Base-by-base conservation (phyloP, 2,113 vertebrate species). In the Psilopogon haemacephalus region DNA sequence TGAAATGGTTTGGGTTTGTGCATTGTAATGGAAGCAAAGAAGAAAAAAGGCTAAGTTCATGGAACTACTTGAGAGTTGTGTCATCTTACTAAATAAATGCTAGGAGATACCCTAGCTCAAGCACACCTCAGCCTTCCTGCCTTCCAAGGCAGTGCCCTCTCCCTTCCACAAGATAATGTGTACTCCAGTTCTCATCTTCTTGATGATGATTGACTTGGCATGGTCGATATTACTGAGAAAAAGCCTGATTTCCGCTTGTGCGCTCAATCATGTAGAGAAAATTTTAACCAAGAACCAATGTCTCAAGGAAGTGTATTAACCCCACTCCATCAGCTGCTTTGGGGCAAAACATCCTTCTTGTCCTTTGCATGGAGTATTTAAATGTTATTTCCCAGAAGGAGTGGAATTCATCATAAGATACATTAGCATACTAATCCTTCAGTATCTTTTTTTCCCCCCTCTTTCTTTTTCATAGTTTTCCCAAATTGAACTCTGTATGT, bases 21-120 rank as follows among this genome's bases (percentile, higher is more conserved):
- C 72, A 71, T 77, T 84, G 32, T 58, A 72, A 40, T 50, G 40
- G 50, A 80, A 90, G 52, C 56, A 1, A 1, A 77, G 37, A 55
- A 91, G 93, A 80, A 58, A 42, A 89, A 89, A 94, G 33, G 19
- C 78, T 28, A 42, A 90, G 17, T 52, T 93, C 69, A 86, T 48
- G 32, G 28, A 86, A 32, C 15, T 68, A 14, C 19, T 33, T 63
- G 71, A 58, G 33, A 23, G 6, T 40, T 70, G 8, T 48, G 67
- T 80, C 23, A 50, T 86, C 56, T 77, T 52, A 21, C 26, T 56
- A 68, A 77, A 38, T 38, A 74, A 77, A 63, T n/a, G 26, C 28
- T 2, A 1, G 14, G 46, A 89, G 78, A n/a, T 73, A 37, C 46
- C 11, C 50, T 76, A 37, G 40, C 60, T 85, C 11, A 8, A 55